Evolutionary conservation across 2,113 vertebrate species (phyloP).

Genomic region (Lynx canadensis): DNA sequence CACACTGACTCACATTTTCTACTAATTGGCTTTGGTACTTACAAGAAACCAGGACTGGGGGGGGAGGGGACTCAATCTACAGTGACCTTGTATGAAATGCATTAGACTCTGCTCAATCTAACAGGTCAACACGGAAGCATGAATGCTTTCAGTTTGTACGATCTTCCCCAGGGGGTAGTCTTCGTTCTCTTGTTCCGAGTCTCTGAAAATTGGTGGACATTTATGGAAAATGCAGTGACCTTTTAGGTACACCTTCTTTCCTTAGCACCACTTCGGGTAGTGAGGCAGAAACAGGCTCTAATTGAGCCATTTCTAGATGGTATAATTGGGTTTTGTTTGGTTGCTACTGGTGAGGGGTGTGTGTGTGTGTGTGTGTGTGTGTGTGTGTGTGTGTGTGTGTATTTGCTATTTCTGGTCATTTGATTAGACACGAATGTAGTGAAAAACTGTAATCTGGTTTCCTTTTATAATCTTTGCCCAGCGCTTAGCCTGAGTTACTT

Average conservation of each 20-base stretch:
- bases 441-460: not conserved
- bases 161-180: not conserved
- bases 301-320: too few relatives aligned
- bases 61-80: not conserved
- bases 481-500: not conserved
- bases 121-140: not conserved
- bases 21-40: slow-evolving; percentile 17
- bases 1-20: slow-evolving; percentile 24
- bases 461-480: slow-evolving; percentile 14
- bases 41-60: not conserved
- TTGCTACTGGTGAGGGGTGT: not conserved
- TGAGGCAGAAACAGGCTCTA: not conserved
- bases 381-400: too few relatives aligned
- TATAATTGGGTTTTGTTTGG: not conserved
- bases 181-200: not conserved
- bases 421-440: not conserved
- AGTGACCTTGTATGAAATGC: not conserved
- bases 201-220: not conserved
- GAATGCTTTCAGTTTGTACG: not conserved
- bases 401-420: not conserved
- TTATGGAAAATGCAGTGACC: not conserved
- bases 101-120: not conserved
- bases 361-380: too few relatives aligned
- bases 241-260: not conserved
- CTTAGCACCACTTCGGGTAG: not conserved